Base-by-base conservation (phyloP, 2,797 vertebrate genomes). In the Notolepis coatsorum region DNA sequence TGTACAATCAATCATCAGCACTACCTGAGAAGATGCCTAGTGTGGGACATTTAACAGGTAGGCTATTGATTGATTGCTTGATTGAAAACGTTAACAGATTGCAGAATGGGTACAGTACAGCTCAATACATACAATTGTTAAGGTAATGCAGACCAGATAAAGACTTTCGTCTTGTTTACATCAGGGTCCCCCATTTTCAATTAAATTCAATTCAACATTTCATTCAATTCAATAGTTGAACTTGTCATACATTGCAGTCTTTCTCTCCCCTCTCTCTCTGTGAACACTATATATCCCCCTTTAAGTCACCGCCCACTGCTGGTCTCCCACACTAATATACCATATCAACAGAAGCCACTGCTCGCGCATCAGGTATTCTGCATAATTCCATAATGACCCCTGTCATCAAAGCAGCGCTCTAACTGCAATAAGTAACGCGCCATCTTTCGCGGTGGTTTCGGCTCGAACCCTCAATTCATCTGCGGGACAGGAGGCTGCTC, bases 271-370 rank as follows among this genome's bases (percentile, higher is more conserved):
- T 8, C 46, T 28, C 45, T 15, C 21, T 46, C 43, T 24, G 5
- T n/a, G 21, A 18, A 20, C 39, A 28, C 39, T 10, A 7, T 39
- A 2, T 58, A 37, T 52, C 65, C 60, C 46, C 71, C 58, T 58
- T 55, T 53, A 45, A 67, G 68, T 80, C 81, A 23, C 80, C 74
- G 71, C 85, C 83, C 80, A 65, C 75, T 54, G 67, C 30, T 54
- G 47, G 23, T 54, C 65, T 53, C 70, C 64, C 68, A 71, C 75
- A 76, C 72, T 74, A 75, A 72, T 71, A 81, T 82, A 51, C 71
- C 54, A 57, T 64, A 59, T 64, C 61, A 73, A 23, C 42, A 56
- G 58, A 17, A 69, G 58, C 28, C 60, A 45, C 71, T 54, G 52
- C 51, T 62, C 48, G 18, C 52, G 37, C 65, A 23, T 45, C 25